Evolutionary conservation across 2,888 invertebrate genomes (phyloP).

Genomic region (Polydrusus tereticollis): DNA sequence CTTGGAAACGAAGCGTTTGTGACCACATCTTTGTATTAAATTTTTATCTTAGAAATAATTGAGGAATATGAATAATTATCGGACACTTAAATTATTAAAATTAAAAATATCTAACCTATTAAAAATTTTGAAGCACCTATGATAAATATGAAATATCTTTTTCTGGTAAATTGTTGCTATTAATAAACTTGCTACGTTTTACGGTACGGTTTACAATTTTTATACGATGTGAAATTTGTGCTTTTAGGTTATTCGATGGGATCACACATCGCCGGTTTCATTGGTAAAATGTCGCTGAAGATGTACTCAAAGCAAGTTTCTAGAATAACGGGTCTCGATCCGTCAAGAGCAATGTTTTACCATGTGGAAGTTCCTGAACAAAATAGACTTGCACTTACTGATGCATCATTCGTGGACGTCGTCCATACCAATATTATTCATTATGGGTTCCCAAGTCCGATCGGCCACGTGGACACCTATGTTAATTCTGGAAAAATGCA

Average conservation of each 20-base stretch:
- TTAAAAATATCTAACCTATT: no score
- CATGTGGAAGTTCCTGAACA: background rate
- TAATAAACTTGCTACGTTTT: background rate
- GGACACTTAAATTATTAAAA: no score
- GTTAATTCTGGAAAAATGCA: background rate
- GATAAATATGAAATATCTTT: no score
- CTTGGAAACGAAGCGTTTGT: no score
- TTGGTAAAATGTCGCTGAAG: background rate
- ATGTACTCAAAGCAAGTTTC: background rate
- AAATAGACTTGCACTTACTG: background rate
- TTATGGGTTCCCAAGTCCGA: background rate
- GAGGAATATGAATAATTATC: no score
- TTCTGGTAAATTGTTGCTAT: no score
- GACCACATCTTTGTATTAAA: no score
- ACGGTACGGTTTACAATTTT: background rate
- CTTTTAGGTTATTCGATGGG: conserved; percentile 13
- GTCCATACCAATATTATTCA: background rate
- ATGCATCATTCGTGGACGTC: conserved; percentile 4
- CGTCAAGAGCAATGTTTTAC: background rate
- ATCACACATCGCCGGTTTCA: conserved; percentile 10
- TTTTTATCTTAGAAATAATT: no score
- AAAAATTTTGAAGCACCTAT: no score
- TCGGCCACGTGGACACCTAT: background rate
- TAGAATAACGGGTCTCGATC: conserved; percentile 13
- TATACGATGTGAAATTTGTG: background rate